Percentiles rank a stretch among this genome's conserved stretches.
Conservation (phyloP, 2,113 vertebrate species). For the Mustelus asterias region DNA sequence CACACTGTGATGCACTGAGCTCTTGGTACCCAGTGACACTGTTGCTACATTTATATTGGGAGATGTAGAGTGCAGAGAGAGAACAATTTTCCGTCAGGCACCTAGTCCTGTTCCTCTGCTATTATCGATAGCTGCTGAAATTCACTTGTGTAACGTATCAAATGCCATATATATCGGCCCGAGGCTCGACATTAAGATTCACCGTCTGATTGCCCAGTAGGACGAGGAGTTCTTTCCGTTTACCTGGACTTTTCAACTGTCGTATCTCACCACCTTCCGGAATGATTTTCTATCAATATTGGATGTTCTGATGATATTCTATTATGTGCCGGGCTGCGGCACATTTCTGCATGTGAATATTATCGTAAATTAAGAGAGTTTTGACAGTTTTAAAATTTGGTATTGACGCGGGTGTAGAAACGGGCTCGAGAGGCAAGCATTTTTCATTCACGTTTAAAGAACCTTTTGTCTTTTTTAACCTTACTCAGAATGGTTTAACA, state of each 20-base stretch:
- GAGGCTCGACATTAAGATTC: not conserved
- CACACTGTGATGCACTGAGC: conserved; percentile 2
- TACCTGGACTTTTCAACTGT: not conserved
- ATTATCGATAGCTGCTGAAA: not conserved
- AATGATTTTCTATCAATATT: not conserved
- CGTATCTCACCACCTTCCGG: not conserved
- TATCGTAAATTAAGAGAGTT: not conserved
- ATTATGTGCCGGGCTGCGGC: not conserved
- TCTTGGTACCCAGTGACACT: not conserved
- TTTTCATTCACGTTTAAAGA: not conserved
- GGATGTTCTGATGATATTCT: not conserved
- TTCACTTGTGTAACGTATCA: not conserved
- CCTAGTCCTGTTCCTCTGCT: not conserved
- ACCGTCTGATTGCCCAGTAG: not conserved
- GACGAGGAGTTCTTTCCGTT: not conserved
- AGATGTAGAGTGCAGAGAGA: not conserved
- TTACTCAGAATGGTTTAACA: not conserved
- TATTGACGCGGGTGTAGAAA: not conserved
- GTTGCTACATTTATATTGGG: not conserved
- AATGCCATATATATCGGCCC: not conserved
- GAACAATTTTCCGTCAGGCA: not conserved
- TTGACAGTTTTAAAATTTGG: conserved; percentile 7
- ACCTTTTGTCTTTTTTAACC: not conserved
- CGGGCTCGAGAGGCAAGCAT: not conserved
- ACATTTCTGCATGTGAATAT: not conserved